Conservation (phyloP, 2,888 invertebrate species). For the Stenchaetothrips biformis region DNA sequence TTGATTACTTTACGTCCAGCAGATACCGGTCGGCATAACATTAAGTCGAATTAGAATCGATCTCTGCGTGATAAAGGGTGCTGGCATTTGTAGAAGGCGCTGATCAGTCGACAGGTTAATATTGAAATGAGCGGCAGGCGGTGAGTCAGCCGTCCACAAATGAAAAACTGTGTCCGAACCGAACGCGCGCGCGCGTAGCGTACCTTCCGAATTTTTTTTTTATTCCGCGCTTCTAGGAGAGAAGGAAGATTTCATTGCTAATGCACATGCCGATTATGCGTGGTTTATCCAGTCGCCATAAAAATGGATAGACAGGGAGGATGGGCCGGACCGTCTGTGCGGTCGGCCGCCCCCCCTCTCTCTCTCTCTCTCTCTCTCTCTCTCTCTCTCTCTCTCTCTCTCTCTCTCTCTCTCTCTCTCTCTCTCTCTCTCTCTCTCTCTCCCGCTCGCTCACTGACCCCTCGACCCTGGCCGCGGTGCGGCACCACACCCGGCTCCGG, state of each 20-base stretch:
- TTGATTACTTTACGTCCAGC: neutral
- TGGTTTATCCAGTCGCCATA: conserved; percentile 6
- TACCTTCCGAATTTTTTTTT: neutral
- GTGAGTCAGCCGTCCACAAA: neutral
- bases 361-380: too few species aligned
- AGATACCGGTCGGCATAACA: neutral
- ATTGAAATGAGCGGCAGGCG: neutral
- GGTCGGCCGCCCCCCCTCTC: too few species aligned
- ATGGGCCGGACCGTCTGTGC: conserved; percentile 18
- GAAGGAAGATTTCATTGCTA: neutral
- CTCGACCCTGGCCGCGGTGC: conserved; percentile 16
- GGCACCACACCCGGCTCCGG: neutral
- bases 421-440: neutral
- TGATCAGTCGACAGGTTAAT: neutral
- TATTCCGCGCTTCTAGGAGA: neutral
- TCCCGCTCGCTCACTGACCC: neutral
- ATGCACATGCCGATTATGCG: conserved; percentile 1
- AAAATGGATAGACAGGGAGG: conserved; percentile 4
- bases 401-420: neutral
- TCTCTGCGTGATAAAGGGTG: neutral
- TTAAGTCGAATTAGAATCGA: conserved; percentile 5
- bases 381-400: neutral
- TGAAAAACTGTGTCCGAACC: neutral
- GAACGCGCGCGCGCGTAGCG: neutral
- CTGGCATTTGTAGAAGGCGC: neutral